Conservation (phyloP, 1,140 invertebrate species). For the Drosophila nigromelanica region DNA sequence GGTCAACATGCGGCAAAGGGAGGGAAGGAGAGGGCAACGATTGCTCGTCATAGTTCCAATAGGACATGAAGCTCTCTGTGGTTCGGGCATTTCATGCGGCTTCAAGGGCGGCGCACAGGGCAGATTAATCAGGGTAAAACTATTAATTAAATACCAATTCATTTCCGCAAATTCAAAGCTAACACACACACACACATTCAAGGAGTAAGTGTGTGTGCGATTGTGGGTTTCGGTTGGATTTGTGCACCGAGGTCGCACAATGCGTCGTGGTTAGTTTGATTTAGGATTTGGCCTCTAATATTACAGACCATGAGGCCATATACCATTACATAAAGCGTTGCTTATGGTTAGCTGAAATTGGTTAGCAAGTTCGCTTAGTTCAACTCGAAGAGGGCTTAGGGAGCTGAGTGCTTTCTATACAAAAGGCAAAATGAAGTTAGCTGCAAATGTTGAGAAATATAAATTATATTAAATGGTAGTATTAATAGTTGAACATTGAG, state of each 20-base stretch:
- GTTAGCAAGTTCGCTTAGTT: conserved; percentile 31
- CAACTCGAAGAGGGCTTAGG: conserved; percentile 10
- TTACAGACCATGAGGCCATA: conserved; percentile 11
- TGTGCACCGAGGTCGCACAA: conserved; percentile 38
- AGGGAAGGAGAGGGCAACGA: conserved; percentile 21
- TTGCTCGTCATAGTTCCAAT: conserved; percentile 37
- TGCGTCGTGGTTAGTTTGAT: conserved; percentile 64
- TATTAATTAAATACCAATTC: conserved; percentile 84
- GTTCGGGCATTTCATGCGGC: conserved; percentile 32
- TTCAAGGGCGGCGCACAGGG: conserved; percentile 61
- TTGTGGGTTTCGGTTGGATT: conserved; percentile 50
- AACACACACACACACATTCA: conserved; percentile 43
- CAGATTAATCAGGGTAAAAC: conserved; percentile 84
- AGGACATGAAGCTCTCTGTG: conserved; percentile 7
- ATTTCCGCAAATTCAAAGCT: conserved; percentile 83
- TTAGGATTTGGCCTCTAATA: conserved; percentile 46
- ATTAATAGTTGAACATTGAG: too few species aligned
- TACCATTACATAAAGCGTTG: conserved; percentile 26
- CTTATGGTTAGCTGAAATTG: conserved; percentile 28
- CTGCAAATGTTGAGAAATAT: too few species aligned
- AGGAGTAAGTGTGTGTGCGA: conserved; percentile 22
- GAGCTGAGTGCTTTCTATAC: neutral
- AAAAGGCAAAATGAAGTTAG: neutral
- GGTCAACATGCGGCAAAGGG: conserved; percentile 69
- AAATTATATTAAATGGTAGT: too few species aligned